Base-by-base conservation (phyloP, 92 coral and sea anemone genomes). In the Bergia puertoricense region DNA sequence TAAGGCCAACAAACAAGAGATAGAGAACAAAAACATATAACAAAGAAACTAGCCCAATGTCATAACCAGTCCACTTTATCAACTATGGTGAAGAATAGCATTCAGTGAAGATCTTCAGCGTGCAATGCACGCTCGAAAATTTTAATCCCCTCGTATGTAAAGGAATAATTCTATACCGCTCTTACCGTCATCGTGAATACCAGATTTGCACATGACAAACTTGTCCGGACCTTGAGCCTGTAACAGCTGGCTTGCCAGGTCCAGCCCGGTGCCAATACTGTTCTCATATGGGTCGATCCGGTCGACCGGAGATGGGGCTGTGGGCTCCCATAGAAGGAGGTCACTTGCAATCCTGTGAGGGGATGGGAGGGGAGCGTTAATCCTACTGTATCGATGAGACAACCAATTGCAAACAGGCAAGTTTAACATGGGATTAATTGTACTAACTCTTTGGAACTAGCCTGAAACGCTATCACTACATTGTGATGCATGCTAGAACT, bases 131-230 rank as follows among this genome's bases (percentile, higher is more conserved):
- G 43, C 20, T 39, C 50, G 13, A 75, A 13, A 44, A 39, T 6
- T 3, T 36, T 8, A 72, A 54, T 10, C 16, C 14, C 18, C 16
- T 54, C 59, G 59, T 54, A 54, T 10, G 59, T 11, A 54, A 13
- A 8, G 40, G 69, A 50, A 77, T n/a, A 22, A 43, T 8, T 11
- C 10, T 10, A 54, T 10, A 54, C 15, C 59, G 2, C 16, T 82
- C 89, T 81, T 93, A 95, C 96, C 98, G 80, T 95, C 96, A 67
- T 92, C 94, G 77, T 92, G 98, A 30, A 97, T 86, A 43, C 96
- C 97, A 44, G 99, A 97, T 79, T 95, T 91, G 81, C 99, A 97
- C 99, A 97, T 97, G 79, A 95, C 96, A 86, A 97, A 97, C 77
- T 92, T 94, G 75, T 92, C 97, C 15, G 94, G 96, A 37, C 94